A percentile compares a stretch with the other conserved stretches of the same genome.
These are phyloP conservation scores for Exephanes ischioxanthus DNA, from an alignment of 2,888 invertebrate genomes.

Conservation along the genomic window DNA sequence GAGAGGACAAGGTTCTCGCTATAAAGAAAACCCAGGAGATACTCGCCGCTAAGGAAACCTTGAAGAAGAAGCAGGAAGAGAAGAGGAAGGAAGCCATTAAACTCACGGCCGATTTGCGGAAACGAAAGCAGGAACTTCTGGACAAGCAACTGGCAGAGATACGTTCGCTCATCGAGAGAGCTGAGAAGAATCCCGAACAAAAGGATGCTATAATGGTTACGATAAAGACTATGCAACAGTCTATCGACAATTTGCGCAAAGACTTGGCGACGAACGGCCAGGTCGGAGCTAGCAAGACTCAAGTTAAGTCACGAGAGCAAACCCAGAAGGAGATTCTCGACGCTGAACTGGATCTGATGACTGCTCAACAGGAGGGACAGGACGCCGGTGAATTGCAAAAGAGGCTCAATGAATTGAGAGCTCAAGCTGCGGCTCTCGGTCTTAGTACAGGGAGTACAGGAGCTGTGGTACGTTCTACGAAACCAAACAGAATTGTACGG, in stretches of 20 bases:
- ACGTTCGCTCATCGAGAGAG: slow-evolving; percentile 92
- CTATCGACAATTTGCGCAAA: slow-evolving; percentile 92
- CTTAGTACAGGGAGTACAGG: slow-evolving; percentile 75
- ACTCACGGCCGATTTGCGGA: slow-evolving; percentile 92
- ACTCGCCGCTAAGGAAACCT: slow-evolving; percentile 88
- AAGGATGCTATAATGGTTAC: slow-evolving; percentile 91
- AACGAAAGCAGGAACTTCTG: slow-evolving; percentile 94
- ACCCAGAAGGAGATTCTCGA: slow-evolving; percentile 96
- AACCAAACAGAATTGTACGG: slow-evolving; percentile 78
- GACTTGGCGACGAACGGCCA: slow-evolving; percentile 87
- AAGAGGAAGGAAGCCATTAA: slow-evolving; percentile 91
- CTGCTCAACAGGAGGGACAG: slow-evolving; percentile 94
- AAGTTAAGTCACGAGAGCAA: slow-evolving; percentile 91
- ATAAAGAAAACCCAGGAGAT: slow-evolving; percentile 87
- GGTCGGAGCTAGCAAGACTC: slow-evolving; percentile 85
- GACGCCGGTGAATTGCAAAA: slow-evolving; percentile 94
- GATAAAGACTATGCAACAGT: slow-evolving; percentile 93
- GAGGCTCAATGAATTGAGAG: slow-evolving; percentile 89
- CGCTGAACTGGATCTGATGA: slow-evolving; percentile 95
- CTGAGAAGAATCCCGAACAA: slow-evolving; percentile 93
- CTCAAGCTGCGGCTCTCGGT: slow-evolving; percentile 86
- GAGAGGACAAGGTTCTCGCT: slow-evolving; percentile 83
- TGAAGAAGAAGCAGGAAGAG: slow-evolving; percentile 91
- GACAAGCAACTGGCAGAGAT: slow-evolving; percentile 96
- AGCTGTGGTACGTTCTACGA: slow-evolving; percentile 72